phyloP scores from a whole-genome alignment of 2,797 vertebrate species.

The Artibeus jamaicensis region DNA sequence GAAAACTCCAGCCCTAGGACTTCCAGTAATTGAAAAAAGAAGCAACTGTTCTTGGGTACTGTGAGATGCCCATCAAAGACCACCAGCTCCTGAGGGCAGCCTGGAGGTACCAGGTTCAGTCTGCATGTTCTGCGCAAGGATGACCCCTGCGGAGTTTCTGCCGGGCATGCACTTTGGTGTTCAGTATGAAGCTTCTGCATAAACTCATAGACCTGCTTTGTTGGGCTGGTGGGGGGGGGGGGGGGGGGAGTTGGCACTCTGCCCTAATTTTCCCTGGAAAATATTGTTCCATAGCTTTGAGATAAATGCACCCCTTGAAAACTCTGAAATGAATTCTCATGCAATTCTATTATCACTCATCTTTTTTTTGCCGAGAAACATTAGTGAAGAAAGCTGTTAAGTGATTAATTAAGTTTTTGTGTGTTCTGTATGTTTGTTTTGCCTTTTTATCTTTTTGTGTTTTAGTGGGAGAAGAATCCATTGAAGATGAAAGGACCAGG shows the following conservation, averaged over 20 bases:
- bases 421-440: background rate
- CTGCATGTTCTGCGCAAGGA: background rate
- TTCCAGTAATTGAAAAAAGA: background rate
- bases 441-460: background rate
- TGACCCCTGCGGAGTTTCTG: background rate
- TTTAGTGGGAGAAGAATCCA: background rate
- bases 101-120: background rate
- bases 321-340: background rate
- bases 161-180: rapidly evolving
- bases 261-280: background rate
- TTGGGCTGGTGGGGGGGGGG: background rate
- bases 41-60: background rate
- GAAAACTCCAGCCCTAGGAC: background rate
- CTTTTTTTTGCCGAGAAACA: background rate
- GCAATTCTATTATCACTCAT: background rate
- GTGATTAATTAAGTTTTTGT: background rate
- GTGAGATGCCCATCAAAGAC: background rate
- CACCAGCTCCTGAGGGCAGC: background rate
- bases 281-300: background rate
- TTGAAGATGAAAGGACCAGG: background rate
- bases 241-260: background rate
- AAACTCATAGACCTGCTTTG: background rate
- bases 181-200: background rate
- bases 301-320: background rate
- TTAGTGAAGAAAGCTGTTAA: background rate